These are phyloP conservation scores for Pterostichus niger DNA, from an alignment of 2,888 invertebrate genomes.

Conservation along the genomic window DNA sequence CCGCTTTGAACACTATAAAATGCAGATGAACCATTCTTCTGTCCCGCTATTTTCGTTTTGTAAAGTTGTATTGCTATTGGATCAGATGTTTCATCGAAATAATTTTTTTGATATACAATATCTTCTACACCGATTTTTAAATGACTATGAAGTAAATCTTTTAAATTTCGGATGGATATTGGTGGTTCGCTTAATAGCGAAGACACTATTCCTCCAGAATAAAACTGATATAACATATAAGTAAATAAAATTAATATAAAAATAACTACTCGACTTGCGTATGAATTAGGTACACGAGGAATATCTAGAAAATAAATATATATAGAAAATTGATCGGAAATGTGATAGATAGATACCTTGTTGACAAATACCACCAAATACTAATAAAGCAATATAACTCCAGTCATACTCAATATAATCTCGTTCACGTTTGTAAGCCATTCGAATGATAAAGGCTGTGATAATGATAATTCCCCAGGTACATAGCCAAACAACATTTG, in stretches of 20 bases:
- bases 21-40: conserved; percentile 72
- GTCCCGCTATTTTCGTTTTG: conserved; percentile 79
- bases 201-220: conserved; percentile 85
- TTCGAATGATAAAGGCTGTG: conserved; percentile 10
- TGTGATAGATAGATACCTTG: conserved; percentile 71
- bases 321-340: too few species aligned
- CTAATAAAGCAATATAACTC: conserved; percentile 77
- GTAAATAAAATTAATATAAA: conserved; percentile 76
- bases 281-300: conserved; percentile 52
- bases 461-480: conserved; percentile 68
- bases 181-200: conserved; percentile 82
- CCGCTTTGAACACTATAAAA: conserved; percentile 81
- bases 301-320: conserved; percentile 41
- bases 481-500: conserved; percentile 66
- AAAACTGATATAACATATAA: conserved; percentile 84
- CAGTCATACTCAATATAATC: conserved; percentile 75
- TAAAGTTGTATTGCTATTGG: conserved; percentile 81
- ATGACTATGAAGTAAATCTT: conserved; percentile 81
- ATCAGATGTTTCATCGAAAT: conserved; percentile 83
- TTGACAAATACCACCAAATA: conserved; percentile 74
- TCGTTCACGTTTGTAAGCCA: conserved; percentile 48
- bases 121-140: conserved; percentile 83
- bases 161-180: conserved; percentile 81
- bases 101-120: conserved; percentile 82
- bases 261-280: conserved; percentile 59